phyloP scores from a whole-genome alignment of 1,140 invertebrate genomes.

The Drosophila aff. region DNA sequence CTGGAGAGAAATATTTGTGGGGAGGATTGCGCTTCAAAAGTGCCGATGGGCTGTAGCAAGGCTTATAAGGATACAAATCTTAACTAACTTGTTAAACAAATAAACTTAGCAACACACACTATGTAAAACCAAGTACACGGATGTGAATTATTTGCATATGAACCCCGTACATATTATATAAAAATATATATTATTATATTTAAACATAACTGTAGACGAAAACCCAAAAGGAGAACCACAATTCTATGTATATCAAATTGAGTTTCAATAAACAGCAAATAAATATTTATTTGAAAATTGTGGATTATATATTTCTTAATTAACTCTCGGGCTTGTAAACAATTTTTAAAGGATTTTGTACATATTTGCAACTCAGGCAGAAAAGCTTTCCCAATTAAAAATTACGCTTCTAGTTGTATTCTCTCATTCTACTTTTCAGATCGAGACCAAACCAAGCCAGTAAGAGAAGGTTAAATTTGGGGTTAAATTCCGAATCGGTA shows the following conservation, averaged over 20 bases:
- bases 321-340: too few relatives aligned
- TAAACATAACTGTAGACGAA: conserved; percentile 61
- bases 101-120: conserved; percentile 43
- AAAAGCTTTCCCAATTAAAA: too few relatives aligned
- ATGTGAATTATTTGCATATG: conserved; percentile 66
- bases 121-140: conserved; percentile 55
- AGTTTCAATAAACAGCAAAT: conserved; percentile 81
- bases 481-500: too few relatives aligned
- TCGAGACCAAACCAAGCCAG: too few relatives aligned
- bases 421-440: too few relatives aligned
- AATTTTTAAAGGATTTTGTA: too few relatives aligned
- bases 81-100: conserved; percentile 61
- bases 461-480: too few relatives aligned
- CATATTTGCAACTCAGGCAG: too few relatives aligned
- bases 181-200: conserved; percentile 63
- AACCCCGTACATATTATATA: conserved; percentile 44
- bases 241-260: conserved; percentile 78
- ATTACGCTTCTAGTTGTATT: too few relatives aligned
- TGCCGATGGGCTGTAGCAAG: conserved; percentile 61
- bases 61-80: conserved; percentile 62
- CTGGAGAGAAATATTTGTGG: conserved; percentile 24
- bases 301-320: background rate
- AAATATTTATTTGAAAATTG: conserved; percentile 71
- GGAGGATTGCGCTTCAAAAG: conserved; percentile 74
- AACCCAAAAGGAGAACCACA: conserved; percentile 45